Base-by-base conservation (phyloP, 2,797 vertebrate species). In the Diceros bicornis region DNA sequence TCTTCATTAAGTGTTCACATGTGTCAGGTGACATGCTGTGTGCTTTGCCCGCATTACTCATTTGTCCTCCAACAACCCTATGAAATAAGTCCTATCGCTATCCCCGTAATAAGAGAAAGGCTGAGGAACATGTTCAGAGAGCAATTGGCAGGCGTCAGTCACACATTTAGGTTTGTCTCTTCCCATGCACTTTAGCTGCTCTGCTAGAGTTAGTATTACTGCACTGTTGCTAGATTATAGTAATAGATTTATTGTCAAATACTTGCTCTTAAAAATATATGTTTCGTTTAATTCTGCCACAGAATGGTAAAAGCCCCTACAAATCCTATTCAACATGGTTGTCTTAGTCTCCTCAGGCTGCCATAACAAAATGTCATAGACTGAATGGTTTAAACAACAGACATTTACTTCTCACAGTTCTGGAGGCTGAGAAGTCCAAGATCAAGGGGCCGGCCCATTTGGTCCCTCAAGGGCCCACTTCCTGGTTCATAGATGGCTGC, bases 231-330 rank as follows among this genome's bases (percentile, higher is more conserved):
- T 27, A 66, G 64, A 55, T 55, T 20, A 62, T 14, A 68, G 12
- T 1, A 27, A 78, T 21, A n/a, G 9, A 74, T 52, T 78, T n/a
- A 74, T 13, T 74, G 41, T 50, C 69, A 72, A 50, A 14, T 50
- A 21, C 6, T 2, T 7, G n/a, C 78, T 92, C n/a, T 55, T 92
- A 44, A 81, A 59, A 72, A 74, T 37, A 64, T n/a, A 57, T 23
- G 59, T 79, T 79, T 87, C 44, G 41, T 74, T 88, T 72, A 52
- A 25, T 79, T 93, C 86, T 68, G 4, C 50, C 59, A 32, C 18
- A 4, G 74, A 82, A 66, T 16, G 47, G 41, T n/a, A 57, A 84
- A 62, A 23, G 7, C 32, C 72, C 18, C 10, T 59, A 89, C 34
- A 69, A 41, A 72, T 71, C 23, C 16, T 44, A 7, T 20, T 91